Percentiles rank a stretch among this genome's conserved stretches.
Evolutionary conservation across 2,797 vertebrate genomes (phyloP).

Genomic region (Oophaga sylvatica): DNA sequence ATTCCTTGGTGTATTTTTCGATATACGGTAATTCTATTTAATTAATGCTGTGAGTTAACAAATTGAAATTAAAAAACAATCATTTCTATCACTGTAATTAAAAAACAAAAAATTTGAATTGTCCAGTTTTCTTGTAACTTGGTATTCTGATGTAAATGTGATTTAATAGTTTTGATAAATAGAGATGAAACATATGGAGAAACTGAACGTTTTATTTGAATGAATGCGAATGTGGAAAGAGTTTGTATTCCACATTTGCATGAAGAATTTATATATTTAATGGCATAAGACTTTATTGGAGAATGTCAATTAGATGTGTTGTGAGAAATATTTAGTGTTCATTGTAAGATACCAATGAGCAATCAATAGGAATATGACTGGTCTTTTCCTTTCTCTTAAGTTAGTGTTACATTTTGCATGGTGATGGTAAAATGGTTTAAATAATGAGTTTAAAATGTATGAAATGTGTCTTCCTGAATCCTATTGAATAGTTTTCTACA

Average conservation of each 20-base stretch:
- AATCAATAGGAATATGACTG: not conserved
- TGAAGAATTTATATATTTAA: slow-evolving; percentile 31
- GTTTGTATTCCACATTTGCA: not conserved
- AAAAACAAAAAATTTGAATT: no score
- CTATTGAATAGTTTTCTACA: not conserved
- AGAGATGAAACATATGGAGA: not conserved
- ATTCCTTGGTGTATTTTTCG: no score
- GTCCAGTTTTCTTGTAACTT: no score
- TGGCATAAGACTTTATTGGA: slow-evolving; percentile 4
- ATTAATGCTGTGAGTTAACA: no score
- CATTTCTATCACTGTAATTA: no score
- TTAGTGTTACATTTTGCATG: slow-evolving; percentile 1
- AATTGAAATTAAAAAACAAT: no score
- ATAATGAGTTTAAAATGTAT: not conserved
- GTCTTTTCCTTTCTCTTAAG: not conserved
- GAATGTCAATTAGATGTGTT: slow-evolving; percentile 26
- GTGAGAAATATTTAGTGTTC: slow-evolving; percentile 12
- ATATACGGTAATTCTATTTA: no score
- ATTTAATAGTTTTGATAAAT: not conserved
- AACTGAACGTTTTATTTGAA: not conserved
- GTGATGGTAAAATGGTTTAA: not conserved
- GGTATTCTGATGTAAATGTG: not conserved
- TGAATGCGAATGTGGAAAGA: not conserved
- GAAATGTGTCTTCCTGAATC: not conserved
- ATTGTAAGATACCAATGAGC: not conserved